Evolutionary conservation across 2,113 vertebrate genomes (phyloP), one percentile per base, ranked within the genome.

Genomic region (Hyperopisus bebe): DNA sequence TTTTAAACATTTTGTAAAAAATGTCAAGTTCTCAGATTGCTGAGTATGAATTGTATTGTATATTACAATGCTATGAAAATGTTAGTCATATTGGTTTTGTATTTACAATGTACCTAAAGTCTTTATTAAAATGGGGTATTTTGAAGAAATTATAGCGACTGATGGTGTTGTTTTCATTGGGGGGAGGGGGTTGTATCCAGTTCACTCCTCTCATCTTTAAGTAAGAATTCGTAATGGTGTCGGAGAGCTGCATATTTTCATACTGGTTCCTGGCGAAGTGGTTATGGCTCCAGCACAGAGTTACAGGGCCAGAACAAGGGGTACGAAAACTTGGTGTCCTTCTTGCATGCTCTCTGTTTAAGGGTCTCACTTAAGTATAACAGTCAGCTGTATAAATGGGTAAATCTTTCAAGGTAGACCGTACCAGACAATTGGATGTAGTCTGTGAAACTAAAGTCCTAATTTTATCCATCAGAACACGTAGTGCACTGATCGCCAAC

Each of bases 31-130:
- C 98, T 99, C 97, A 98, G 97, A 98, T 98, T 98, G 94, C 98
- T 99, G 98, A 99, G 98, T 95, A 97, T 94, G 94, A 93, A 94
- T 95, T 95, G 98, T 99, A 99, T 99, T 99, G 98, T 98, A 99
- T 98, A 99, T 99, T 99, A 99, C 98, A 99, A 99, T 99, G 98
- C 95, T 96, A 94, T 94, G 93, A 13, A 91, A 95, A 96, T 94
- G 94, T 95, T 94, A 94, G 89, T 90, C 87, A 95, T 95, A 96
- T 96, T 96, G 95, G 85, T 51, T 96, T 92, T 96, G 86, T 95
- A 95, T 95, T 95, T 95, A 95, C 95, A 95, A 95, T 96, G 96
- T 96, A 94, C 93, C 87, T 94, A 93, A 95, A 93, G 92, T 89
- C 92, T 94, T 95, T 95, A 96, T 96, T 96, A 94, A 62, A 96